Evolutionary conservation across 2,113 vertebrate genomes (phyloP), one percentile per base, ranked within the genome.

Genomic region (Penelope pileata): DNA sequence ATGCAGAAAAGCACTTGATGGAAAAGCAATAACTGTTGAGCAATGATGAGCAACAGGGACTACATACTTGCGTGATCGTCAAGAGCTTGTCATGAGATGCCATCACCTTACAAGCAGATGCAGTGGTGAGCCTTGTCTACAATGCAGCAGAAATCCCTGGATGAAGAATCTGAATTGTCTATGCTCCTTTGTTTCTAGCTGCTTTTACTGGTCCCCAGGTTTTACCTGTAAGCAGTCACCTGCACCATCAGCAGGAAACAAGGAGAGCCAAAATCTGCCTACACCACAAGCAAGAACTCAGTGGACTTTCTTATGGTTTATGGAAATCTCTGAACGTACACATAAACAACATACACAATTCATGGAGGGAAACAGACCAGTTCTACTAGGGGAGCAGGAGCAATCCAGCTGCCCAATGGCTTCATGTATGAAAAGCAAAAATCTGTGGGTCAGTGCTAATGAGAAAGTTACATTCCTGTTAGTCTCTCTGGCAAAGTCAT

Each of bases 391-490:
- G 43, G 78, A 91, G 30, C 30, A 3, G 9, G 26, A 89, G 7
- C 11, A 68, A 43, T 24, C 27, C 40, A 64, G 53, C 15, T 85
- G 34, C 17, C 12, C 2, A 1, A 42, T 1, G 74, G 3, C 15
- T 54, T 82, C 6, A 4, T 13, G 5, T 68, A 23, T 22, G 48
- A 85, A 75, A 82, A 63, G 47, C 26, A 16, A 70, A 27, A 17
- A 14, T 0, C 0, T 22, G 21, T 30, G 22, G 21, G 21, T 53
- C 40, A 11, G n/a, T 50, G n/a, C 12, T 83, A 42, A 48, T 11
- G n/a, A 21, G 40, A 69, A 8, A 81, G 13, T 36, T 45, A 40
- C 93, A 58, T 16, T 38, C 12, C 10, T 17, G 5, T 36, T 53
- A 77, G 27, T 70, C 14, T 10, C 45, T 26, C 36, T 53, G 9